These are phyloP conservation scores for Sceloporus tristichus DNA, from an alignment of 2,113 vertebrate species.

Conservation along the genomic window DNA sequence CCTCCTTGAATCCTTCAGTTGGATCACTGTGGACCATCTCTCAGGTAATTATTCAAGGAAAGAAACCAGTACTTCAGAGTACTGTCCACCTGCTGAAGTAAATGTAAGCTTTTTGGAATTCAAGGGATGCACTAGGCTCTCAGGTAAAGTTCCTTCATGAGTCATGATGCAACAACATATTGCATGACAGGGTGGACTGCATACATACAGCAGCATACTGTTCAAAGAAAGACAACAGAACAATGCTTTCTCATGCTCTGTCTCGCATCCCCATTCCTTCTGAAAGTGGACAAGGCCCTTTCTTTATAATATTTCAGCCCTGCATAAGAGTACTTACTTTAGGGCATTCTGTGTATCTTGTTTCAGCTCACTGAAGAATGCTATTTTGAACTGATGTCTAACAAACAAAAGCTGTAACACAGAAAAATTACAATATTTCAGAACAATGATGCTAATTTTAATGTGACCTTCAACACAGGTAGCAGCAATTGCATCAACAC, in stretches of 20 bases:
- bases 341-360: constrained; percentile 98
- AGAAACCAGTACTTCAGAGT: not conserved
- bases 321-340: constrained; percentile 84
- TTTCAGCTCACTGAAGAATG: constrained; percentile 98
- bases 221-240: not conserved
- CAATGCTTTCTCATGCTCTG: too few species aligned
- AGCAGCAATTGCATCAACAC: not conserved
- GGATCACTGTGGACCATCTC: not conserved
- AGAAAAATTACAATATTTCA: constrained; percentile 36
- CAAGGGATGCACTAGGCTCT: not conserved
- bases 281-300: not conserved
- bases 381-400: constrained; percentile 98
- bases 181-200: not conserved
- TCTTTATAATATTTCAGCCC: not conserved
- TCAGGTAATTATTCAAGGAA: not conserved
- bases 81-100: not conserved
- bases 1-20: not conserved
- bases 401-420: constrained; percentile 94
- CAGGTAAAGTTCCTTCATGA: not conserved
- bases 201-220: not conserved
- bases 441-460: not conserved
- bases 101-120: not conserved
- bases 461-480: not conserved
- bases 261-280: not conserved
- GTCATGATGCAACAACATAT: not conserved